Percentiles rank a stretch among this genome's conserved stretches.
Evolutionary conservation across 2,113 vertebrate species (phyloP).

Genomic region (Eretmochelys imbricata): DNA sequence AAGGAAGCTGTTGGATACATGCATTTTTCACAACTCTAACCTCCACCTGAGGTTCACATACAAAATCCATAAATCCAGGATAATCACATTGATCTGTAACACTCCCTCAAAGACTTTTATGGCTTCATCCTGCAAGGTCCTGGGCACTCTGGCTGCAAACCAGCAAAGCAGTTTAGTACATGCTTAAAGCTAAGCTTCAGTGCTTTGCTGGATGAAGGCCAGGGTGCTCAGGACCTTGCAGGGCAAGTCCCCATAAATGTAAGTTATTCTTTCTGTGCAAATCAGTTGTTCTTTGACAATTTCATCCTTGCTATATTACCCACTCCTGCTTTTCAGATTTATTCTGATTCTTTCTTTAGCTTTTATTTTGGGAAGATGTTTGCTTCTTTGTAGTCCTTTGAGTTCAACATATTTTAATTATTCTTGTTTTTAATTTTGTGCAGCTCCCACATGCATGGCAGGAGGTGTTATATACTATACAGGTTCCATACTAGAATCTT

Average conservation of each 20-base stretch:
- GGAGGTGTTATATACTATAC: not conserved
- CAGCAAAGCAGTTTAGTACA: not conserved
- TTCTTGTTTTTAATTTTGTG: not conserved
- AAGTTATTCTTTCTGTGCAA: not conserved
- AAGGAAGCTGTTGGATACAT: fast-evolving
- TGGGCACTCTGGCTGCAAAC: not conserved
- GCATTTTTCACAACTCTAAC: not conserved
- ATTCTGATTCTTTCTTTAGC: not conserved
- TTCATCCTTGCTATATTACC: not conserved
- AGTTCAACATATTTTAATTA: not conserved
- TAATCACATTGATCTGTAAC: not conserved
- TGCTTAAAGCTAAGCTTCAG: not conserved
- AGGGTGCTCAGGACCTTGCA: fast-evolving
- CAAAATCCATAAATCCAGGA: not conserved
- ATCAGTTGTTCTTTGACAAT: not conserved
- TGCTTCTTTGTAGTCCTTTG: not conserved
- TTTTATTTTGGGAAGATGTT: not conserved
- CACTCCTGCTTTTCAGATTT: not conserved
- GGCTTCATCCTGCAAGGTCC: not conserved
- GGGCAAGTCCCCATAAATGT: not conserved
- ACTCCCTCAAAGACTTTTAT: not conserved
- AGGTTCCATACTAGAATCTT: not conserved
- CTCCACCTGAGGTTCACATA: not conserved
- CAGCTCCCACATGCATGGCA: not conserved
- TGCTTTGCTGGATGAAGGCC: constrained; percentile 18